Evolutionary conservation across 2,888 invertebrate species (phyloP).

Genomic region (Pemphredon lugubris): DNA sequence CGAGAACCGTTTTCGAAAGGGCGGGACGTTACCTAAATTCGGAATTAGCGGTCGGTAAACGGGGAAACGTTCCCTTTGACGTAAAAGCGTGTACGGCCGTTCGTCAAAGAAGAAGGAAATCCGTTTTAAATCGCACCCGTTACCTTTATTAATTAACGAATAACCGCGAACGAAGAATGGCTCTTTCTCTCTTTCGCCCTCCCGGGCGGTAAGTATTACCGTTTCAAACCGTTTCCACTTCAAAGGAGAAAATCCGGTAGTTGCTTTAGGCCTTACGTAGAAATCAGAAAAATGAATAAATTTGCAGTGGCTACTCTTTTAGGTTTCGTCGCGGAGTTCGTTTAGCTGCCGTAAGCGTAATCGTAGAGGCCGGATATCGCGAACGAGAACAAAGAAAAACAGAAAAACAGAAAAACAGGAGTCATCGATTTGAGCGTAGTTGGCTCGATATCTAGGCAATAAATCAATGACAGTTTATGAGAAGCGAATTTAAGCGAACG

Average conservation of each 20-base stretch:
- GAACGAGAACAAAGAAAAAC: background rate
- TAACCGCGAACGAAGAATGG: constrained; percentile 33
- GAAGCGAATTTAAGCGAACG: constrained; percentile 43
- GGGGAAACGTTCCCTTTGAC: constrained; percentile 32
- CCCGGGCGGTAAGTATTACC: constrained; percentile 8
- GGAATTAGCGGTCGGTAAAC: constrained; percentile 25
- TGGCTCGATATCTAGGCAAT: constrained; percentile 25
- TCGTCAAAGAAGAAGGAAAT: constrained; percentile 1
- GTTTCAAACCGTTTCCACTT: constrained; percentile 19
- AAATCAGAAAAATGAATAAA: background rate
- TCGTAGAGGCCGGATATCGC: too few relatives aligned
- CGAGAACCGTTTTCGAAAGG: constrained; percentile 17
- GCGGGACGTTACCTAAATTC: too few relatives aligned
- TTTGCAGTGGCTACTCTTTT: background rate
- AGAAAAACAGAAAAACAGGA: background rate
- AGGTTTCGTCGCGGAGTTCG: too few relatives aligned
- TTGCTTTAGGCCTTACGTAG: background rate
- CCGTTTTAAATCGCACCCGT: constrained; percentile 36
- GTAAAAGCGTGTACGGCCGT: constrained; percentile 13
- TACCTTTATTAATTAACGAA: constrained; percentile 49
- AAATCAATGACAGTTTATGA: constrained; percentile 52
- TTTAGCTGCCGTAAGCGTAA: background rate
- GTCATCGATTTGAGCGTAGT: background rate
- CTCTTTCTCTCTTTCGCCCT: too few relatives aligned
- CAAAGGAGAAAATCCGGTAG: background rate